These are phyloP conservation scores for Eucriotettix oculatus DNA, from an alignment of 2,888 invertebrate genomes.

Conservation along the genomic window DNA sequence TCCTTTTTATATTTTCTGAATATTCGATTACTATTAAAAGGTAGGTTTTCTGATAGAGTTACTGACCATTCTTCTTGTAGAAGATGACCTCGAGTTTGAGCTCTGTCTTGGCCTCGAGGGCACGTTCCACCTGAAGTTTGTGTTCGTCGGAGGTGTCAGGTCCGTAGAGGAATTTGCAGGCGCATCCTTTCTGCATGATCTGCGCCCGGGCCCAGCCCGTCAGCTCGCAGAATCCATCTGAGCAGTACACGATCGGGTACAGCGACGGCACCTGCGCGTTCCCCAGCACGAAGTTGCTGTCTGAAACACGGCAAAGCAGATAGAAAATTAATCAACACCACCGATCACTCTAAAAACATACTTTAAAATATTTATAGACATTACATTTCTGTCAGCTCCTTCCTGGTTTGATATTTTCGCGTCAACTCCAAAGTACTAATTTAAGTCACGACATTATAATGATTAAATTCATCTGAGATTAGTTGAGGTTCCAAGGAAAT, in stretches of 20 bases:
- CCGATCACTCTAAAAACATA: too few relatives aligned
- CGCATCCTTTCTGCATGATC: slow-evolving; percentile 93
- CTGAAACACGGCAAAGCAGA: slow-evolving; percentile 35
- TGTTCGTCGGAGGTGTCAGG: slow-evolving; percentile 80
- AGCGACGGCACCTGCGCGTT: slow-evolving; percentile 79
- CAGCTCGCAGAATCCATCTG: slow-evolving; percentile 91
- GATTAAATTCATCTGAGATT: too few relatives aligned
- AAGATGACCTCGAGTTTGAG: slow-evolving; percentile 87
- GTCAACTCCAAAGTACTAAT: too few relatives aligned
- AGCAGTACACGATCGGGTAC: slow-evolving; percentile 91
- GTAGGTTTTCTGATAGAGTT: too few relatives aligned
- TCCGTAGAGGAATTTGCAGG: slow-evolving; percentile 87
- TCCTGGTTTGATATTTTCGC: too few relatives aligned
- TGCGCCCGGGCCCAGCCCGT: slow-evolving; percentile 85
- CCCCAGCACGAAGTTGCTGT: slow-evolving; percentile 91
- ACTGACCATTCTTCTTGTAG: slow-evolving; percentile 85
- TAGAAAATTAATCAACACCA: too few relatives aligned
- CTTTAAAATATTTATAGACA: too few relatives aligned
- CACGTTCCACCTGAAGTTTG: slow-evolving; percentile 73
- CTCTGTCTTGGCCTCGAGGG: slow-evolving; percentile 78
- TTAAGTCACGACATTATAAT: too few relatives aligned
- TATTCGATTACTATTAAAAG: too few relatives aligned
- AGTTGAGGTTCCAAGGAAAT: too few relatives aligned
- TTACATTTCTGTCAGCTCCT: too few relatives aligned
- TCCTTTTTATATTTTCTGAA: too few relatives aligned